Conservation (phyloP, 1,140 invertebrate species). For the Sitophilus oryzae region DNA sequence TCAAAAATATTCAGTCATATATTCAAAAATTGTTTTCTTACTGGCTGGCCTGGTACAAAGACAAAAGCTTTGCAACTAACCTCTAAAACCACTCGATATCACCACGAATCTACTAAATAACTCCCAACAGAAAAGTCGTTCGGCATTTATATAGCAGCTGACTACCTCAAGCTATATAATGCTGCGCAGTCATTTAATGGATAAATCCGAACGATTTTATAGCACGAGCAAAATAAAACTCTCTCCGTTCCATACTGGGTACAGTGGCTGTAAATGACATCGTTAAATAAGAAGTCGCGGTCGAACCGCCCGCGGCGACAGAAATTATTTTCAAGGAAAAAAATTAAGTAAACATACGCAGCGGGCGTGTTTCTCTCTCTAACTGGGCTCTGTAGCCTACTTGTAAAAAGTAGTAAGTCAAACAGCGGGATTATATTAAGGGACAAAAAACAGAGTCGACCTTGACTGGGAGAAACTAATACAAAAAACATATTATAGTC, state of each 20-base stretch:
- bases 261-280: slow-evolving; percentile 22
- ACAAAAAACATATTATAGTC: no score
- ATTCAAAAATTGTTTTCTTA: no score
- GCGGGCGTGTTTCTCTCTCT: no score
- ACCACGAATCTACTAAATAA: slow-evolving; percentile 1
- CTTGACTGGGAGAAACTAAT: background rate
- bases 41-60: no score
- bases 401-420: background rate
- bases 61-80: background rate
- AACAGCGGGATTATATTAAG: background rate
- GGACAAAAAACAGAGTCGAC: background rate
- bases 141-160: slow-evolving; percentile 22
- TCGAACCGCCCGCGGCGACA: slow-evolving; percentile 14
- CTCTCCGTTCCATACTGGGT: slow-evolving; percentile 8
- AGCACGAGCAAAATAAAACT: slow-evolving; percentile 20
- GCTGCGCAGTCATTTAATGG: slow-evolving; percentile 23
- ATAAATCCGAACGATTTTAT: slow-evolving; percentile 16
- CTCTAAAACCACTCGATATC: background rate
- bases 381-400: background rate
- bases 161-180: slow-evolving; percentile 23
- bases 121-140: slow-evolving; percentile 7
- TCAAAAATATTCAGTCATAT: no score
- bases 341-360: slow-evolving; percentile 5
- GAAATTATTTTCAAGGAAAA: slow-evolving; percentile 20
- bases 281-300: slow-evolving; percentile 24